Evolutionary conservation across 2,113 vertebrate species (phyloP), one percentile per base, ranked within the genome.

Genomic region (Hiodon alosoides): DNA sequence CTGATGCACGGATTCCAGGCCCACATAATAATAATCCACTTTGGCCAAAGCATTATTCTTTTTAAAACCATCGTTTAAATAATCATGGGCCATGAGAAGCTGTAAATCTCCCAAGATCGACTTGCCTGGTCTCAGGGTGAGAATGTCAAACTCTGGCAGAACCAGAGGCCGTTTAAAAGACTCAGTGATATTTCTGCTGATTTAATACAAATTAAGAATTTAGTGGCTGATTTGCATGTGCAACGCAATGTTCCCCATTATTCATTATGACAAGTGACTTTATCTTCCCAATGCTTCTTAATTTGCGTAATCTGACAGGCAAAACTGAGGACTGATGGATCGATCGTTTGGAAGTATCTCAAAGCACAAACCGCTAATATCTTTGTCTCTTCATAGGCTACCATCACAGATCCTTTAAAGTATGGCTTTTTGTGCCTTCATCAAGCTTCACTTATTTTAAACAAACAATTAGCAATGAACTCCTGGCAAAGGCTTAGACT

Each of bases 61-160:
- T 75, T 85, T 83, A 79, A 72, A 87, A 76, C 64, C 51, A 78
- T 84, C 76, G 85, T 80, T 75, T 77, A 66, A 72, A 72, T 80
- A 80, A 77, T 73, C 46, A 46, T 62, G 71, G 31, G 73, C 75
- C 67, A 71, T 72, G 84, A 82, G 71, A 76, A 61, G 78, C 77
- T 66, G 73, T 76, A 85, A 79, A 78, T 87, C 65, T 72, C 85
- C 78, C 70, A 47, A 75, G 51, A 81, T 78, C 9, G 80, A 78
- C 77, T 77, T 71, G 52, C 76, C 79, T 72, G 66, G 67, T 81
- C 11, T 55, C 79, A 80, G 84, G 76, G 67, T 64, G 47, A 74
- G 67, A 65, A 0, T 16, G 64, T 67, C 68, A 53, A 79, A 76
- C 79, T 69, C 82, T 74, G 51, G 7, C 14, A 58, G 10, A 48